Evolutionary conservation across 2,797 vertebrate species (phyloP).

Genomic region (Carcharodon carcharias): DNA sequence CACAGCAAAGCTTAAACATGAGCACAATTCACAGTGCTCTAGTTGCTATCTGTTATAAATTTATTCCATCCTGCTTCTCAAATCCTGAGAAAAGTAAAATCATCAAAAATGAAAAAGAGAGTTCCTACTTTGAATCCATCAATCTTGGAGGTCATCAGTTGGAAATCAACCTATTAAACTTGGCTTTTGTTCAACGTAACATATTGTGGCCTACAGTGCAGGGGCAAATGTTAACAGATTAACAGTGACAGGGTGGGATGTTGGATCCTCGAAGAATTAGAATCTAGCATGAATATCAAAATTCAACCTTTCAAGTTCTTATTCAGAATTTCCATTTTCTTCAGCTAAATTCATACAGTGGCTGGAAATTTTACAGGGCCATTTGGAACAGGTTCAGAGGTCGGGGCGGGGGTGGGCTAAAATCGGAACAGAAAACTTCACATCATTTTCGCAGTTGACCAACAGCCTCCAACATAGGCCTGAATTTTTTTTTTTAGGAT

Average conservation of each 20-base stretch:
- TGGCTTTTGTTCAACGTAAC: background rate
- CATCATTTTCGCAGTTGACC: background rate
- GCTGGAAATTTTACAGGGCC: too few species aligned
- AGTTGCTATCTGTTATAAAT: background rate
- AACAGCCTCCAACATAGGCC: background rate
- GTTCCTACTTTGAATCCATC: background rate
- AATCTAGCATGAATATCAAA: background rate
- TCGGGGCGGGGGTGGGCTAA: background rate
- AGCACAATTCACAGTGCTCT: background rate
- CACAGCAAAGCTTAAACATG: background rate
- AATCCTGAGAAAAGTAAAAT: background rate
- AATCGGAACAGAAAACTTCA: background rate
- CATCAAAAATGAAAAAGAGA: slow-evolving; percentile 14
- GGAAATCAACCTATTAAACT: background rate
- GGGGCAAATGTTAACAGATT: background rate
- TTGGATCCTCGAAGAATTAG: background rate
- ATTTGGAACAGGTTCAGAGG: background rate
- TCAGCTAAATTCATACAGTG: background rate
- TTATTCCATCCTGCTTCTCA: background rate
- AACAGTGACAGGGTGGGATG: background rate
- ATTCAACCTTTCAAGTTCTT: background rate
- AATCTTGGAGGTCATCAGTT: background rate
- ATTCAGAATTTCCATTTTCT: background rate
- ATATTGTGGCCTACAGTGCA: background rate
- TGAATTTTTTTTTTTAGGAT: too few species aligned